Evolutionary conservation across 2,113 vertebrate genomes (phyloP).

Genomic region (Sander lucioperca): DNA sequence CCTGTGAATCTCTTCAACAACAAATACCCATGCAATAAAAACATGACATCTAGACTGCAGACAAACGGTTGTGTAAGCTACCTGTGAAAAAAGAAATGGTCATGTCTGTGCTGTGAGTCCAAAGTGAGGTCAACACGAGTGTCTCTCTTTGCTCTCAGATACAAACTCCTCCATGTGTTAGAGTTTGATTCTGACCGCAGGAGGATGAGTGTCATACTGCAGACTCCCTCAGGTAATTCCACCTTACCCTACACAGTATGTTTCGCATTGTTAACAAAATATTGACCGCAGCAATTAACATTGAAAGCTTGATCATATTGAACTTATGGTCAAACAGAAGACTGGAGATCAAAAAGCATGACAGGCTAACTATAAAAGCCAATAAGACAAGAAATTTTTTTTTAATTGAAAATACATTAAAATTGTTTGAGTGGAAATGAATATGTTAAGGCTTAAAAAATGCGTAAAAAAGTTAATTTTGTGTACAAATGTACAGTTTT

Average conservation of each 20-base stretch:
- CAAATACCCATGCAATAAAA: background rate
- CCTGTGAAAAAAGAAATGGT: background rate
- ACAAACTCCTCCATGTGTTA: constrained; percentile 93
- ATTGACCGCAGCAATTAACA: background rate
- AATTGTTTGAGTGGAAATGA: background rate
- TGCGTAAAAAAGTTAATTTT: background rate
- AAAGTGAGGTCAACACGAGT: background rate
- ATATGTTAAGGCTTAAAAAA: background rate
- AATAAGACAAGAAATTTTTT: background rate
- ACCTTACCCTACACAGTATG: background rate
- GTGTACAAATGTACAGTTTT: background rate
- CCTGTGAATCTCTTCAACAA: background rate
- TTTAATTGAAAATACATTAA: background rate
- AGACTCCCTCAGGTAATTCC: constrained; percentile 89
- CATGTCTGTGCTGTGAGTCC: background rate
- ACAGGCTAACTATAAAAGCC: background rate
- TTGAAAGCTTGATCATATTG: background rate
- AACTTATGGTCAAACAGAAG: background rate
- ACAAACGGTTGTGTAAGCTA: background rate
- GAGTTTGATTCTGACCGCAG: constrained; percentile 96
- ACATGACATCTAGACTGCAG: background rate
- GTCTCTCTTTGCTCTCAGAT: constrained; percentile 80
- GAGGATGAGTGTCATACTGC: constrained; percentile 96
- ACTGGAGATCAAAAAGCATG: background rate
- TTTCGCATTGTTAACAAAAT: background rate